These are phyloP conservation scores for Pocillopora damicornis DNA, from an alignment of 64 coral and sea anemone genomes.

Conservation along the genomic window DNA sequence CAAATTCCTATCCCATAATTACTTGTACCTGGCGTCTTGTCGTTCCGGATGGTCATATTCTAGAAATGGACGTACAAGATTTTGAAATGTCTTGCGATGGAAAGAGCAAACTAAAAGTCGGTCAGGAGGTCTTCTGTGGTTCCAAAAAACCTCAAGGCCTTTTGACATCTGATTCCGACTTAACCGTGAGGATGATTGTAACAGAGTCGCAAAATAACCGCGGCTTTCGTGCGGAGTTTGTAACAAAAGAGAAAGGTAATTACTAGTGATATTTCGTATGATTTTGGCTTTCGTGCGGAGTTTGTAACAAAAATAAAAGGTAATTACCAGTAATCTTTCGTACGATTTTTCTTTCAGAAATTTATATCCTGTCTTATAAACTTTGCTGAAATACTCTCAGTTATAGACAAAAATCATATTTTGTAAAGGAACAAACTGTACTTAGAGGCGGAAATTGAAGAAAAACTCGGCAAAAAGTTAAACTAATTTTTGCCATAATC, in stretches of 20 bases:
- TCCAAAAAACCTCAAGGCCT: conserved; percentile 12
- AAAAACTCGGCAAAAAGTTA: too few species aligned
- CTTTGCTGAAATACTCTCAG: neutral
- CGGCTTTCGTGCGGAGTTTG: conserved; percentile 24
- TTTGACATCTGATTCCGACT: conserved; percentile 16
- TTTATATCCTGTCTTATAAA: neutral
- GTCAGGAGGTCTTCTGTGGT: neutral
- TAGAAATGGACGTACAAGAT: conserved; percentile 11
- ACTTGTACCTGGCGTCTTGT: conserved; percentile 22
- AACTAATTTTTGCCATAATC: too few species aligned
- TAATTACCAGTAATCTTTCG: neutral
- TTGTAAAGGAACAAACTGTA: too few species aligned
- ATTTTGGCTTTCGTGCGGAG: conserved; percentile 17
- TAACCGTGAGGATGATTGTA: conserved; percentile 14
- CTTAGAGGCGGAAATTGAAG: too few species aligned
- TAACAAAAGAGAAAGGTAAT: conserved; percentile 7
- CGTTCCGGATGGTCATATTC: conserved; percentile 23
- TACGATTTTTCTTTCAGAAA: neutral
- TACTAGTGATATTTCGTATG: neutral
- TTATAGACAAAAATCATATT: too few species aligned
- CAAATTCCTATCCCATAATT: conserved; percentile 28
- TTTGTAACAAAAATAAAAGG: conserved; percentile 13
- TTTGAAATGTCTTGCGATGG: conserved; percentile 13
- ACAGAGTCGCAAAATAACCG: neutral
- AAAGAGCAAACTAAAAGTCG: neutral